Percentiles rank a stretch among this genome's conserved stretches.
Evolutionary conservation across 2,797 vertebrate genomes (phyloP).

Genomic region (Artibeus jamaicensis): DNA sequence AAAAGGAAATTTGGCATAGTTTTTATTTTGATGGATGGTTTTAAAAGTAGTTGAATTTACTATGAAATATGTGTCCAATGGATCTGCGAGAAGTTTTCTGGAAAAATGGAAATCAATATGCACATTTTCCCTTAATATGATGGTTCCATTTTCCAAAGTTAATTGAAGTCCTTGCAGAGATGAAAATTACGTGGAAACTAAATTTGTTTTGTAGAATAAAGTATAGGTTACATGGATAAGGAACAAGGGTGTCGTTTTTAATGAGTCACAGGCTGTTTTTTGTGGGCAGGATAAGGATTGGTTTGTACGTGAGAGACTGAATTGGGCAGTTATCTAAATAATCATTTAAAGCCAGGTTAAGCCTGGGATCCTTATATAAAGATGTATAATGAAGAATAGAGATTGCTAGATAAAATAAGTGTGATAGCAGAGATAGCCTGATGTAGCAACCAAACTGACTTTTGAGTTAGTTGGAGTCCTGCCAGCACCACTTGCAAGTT

Average conservation of each 20-base stretch:
- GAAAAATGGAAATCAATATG: background rate
- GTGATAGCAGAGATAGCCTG: background rate
- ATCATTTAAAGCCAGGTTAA: background rate
- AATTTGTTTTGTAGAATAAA: slow-evolving; percentile 1
- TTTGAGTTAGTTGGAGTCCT: background rate
- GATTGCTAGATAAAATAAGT: background rate
- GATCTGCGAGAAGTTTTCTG: background rate
- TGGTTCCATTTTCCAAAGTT: background rate
- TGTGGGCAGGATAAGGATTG: background rate
- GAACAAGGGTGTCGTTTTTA: background rate
- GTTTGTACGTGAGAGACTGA: background rate
- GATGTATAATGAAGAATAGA: background rate
- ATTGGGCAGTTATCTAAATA: background rate
- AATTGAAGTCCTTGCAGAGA: slow-evolving; percentile 22
- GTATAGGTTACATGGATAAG: background rate
- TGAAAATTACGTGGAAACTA: slow-evolving; percentile 15
- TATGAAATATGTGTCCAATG: background rate
- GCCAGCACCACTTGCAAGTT: background rate
- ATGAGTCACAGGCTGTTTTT: background rate
- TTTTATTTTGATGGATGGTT: slow-evolving; percentile 25
- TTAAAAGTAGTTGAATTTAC: background rate
- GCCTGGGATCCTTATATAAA: background rate
- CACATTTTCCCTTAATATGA: background rate
- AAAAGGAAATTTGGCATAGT: background rate
- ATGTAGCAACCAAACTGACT: background rate